Conservation (phyloP, 2,888 invertebrate species). For the Bugulina stolonifera region DNA sequence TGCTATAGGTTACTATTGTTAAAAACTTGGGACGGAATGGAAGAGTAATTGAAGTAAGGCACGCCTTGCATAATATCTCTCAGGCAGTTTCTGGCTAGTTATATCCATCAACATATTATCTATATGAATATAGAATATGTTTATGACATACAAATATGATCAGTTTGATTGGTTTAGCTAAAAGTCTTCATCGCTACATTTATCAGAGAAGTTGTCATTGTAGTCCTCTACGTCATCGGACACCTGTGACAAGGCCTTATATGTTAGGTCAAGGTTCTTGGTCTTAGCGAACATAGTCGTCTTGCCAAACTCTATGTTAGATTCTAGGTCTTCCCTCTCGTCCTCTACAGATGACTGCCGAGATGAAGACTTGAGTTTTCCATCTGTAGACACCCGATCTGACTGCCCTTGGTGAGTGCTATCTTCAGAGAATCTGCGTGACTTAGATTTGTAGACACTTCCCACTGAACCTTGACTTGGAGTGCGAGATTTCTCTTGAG, state of each 20-base stretch:
- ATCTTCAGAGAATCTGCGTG: not conserved
- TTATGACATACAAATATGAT: no score
- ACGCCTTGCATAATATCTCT: no score
- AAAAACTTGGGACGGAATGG: no score
- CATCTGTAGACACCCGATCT: not conserved
- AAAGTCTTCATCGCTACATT: conserved; percentile 3
- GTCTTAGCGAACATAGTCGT: conserved; percentile 19
- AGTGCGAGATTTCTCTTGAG: not conserved
- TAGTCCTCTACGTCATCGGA: not conserved
- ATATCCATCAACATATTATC: no score
- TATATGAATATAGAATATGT: no score
- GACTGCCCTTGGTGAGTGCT: no score
- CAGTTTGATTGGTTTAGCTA: no score
- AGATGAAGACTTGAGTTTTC: not conserved
- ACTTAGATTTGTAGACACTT: not conserved
- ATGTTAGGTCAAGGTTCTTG: not conserved
- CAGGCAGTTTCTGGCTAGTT: no score
- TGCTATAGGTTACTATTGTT: no score
- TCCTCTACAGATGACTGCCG: not conserved
- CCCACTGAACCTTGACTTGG: not conserved
- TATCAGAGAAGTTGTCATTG: conserved; percentile 20
- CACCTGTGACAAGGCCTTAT: conserved; percentile 16
- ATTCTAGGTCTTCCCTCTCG: conserved; percentile 2
- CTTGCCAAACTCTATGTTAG: conserved; percentile 9
- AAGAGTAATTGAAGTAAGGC: no score